Percentiles rank a stretch among this genome's conserved stretches.
These are phyloP conservation scores for Puntigrus tetrazona DNA, from an alignment of 2,113 vertebrate species.

Conservation along the genomic window DNA sequence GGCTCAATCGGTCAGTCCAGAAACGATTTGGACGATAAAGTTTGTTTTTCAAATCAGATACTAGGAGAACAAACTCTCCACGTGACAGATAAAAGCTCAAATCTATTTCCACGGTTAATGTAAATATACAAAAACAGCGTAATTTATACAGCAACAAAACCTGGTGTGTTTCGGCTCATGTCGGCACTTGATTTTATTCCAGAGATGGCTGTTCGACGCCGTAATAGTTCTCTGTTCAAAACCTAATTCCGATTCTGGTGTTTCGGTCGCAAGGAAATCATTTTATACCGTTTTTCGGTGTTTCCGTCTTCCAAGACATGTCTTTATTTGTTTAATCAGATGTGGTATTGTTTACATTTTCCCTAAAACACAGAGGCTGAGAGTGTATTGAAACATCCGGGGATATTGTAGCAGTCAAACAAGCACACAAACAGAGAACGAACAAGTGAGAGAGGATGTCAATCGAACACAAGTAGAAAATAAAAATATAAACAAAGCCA, in stretches of 20 bases:
- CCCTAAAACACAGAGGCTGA: conserved; percentile 76
- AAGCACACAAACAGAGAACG: conserved; percentile 15
- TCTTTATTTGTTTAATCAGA: conserved; percentile 69
- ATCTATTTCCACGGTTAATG: not conserved
- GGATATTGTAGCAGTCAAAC: conserved; percentile 33
- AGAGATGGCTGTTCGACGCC: conserved; percentile 33
- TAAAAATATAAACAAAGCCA: conserved; percentile 60
- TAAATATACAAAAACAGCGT: not conserved
- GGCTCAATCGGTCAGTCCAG: not conserved
- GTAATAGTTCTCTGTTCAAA: not conserved
- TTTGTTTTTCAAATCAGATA: not conserved
- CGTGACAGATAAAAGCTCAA: not conserved
- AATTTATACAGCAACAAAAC: conserved; percentile 14
- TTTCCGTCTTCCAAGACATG: conserved; percentile 53
- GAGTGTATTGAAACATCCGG: conserved; percentile 14
- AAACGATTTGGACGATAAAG: not conserved
- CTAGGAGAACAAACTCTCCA: not conserved
- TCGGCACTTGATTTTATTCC: conserved; percentile 49
- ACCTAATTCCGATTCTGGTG: conserved; percentile 30
- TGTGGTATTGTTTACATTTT: conserved; percentile 76
- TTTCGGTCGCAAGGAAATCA: not conserved
- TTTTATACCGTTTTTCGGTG: conserved; percentile 15
- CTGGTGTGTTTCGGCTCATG: conserved; percentile 24
- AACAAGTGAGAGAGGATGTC: not conserved
- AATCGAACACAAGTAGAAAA: conserved; percentile 28